Percentiles rank a stretch among this genome's conserved stretches.
Evolutionary conservation across 2,888 invertebrate species (phyloP).

Genomic region (Drosophila vallismaia): DNA sequence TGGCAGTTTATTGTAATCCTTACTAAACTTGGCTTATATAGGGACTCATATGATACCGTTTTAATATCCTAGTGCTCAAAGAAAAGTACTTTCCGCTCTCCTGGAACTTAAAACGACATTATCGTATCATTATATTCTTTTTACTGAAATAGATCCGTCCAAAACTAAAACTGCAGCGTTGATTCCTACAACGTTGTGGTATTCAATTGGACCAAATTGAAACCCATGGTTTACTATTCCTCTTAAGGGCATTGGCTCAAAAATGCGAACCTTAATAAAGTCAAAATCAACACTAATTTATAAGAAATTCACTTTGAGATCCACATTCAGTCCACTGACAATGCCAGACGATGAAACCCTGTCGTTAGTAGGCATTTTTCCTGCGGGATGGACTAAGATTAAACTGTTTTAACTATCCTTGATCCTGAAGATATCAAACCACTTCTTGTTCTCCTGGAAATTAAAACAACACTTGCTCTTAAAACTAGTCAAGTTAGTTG

Average conservation of each 20-base stretch:
- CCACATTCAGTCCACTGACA: slow-evolving; percentile 37
- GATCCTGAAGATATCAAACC: slow-evolving; percentile 10
- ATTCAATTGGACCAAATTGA: slow-evolving; percentile 76
- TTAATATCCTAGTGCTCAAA: slow-evolving; percentile 46
- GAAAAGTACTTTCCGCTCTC: slow-evolving; percentile 17
- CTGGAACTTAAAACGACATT: slow-evolving; percentile 18
- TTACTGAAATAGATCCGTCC: slow-evolving; percentile 29
- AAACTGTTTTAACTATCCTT: slow-evolving; percentile 23
- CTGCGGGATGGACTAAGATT: slow-evolving; percentile 44
- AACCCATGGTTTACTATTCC: slow-evolving; percentile 71
- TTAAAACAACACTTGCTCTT: slow-evolving; percentile 7
- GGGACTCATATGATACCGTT: slow-evolving; percentile 49
- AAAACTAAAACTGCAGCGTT: slow-evolving; percentile 60
- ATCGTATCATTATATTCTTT: neutral
- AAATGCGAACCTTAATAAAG: slow-evolving; percentile 75
- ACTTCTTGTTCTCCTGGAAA: slow-evolving; percentile 43
- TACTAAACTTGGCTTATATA: neutral
- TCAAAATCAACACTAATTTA: slow-evolving; percentile 11
- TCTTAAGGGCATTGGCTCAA: slow-evolving; percentile 77
- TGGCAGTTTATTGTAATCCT: neutral
- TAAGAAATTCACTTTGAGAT: neutral
- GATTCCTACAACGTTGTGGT: slow-evolving; percentile 54
- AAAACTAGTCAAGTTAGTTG: neutral
- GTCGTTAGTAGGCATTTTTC: slow-evolving; percentile 27
- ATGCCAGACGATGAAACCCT: slow-evolving; percentile 29